phyloP scores from a whole-genome alignment of 2,888 invertebrate genomes.

The Trilocha varians region DNA sequence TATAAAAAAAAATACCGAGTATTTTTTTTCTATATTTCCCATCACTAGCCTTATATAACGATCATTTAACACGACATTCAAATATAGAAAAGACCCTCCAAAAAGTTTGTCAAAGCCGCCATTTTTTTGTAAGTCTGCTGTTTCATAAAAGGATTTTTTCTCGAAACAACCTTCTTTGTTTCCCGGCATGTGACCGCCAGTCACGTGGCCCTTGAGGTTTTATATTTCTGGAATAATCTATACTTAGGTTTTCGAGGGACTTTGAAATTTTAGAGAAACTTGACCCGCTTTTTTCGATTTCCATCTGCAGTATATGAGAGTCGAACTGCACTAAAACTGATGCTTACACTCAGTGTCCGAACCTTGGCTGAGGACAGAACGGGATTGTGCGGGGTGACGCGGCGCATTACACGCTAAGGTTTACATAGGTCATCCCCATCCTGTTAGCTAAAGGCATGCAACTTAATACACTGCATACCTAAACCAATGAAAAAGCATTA shows the following conservation, averaged over 20 bases:
- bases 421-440: too few relatives aligned
- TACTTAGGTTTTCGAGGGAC: background rate
- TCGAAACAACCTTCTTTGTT: background rate
- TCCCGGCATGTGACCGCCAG: conserved; percentile 11
- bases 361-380: too few relatives aligned
- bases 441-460: too few relatives aligned
- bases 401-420: too few relatives aligned
- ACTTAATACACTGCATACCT: too few relatives aligned
- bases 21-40: background rate
- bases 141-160: background rate
- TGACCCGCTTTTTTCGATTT: too few relatives aligned
- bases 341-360: too few relatives aligned
- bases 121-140: conserved; percentile 5
- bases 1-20: background rate
- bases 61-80: background rate
- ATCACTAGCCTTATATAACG: conserved; percentile 14
- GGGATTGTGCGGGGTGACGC: too few relatives aligned
- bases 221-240: background rate
- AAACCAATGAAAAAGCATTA: too few relatives aligned
- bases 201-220: conserved; percentile 13
- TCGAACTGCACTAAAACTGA: too few relatives aligned
- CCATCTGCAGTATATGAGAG: too few relatives aligned
- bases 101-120: background rate
- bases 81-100: conserved; percentile 5
- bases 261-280: too few relatives aligned